Evolutionary conservation across 2,113 vertebrate species (phyloP).

Genomic region (Origma solitaria): DNA sequence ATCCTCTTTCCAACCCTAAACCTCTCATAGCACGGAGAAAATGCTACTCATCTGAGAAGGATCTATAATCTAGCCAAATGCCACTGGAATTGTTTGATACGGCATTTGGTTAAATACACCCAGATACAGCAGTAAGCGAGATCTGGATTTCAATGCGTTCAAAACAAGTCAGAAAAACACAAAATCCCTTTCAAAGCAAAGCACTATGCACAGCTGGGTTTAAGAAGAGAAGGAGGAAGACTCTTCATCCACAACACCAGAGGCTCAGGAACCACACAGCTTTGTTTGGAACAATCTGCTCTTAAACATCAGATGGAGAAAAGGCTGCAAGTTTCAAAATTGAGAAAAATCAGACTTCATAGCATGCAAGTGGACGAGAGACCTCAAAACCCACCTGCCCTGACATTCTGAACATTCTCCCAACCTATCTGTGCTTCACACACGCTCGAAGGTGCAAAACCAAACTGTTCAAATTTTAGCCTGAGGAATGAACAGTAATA

Average conservation of each 20-base stretch:
- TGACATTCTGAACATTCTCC: background rate
- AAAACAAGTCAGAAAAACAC: background rate
- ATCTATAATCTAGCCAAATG: background rate
- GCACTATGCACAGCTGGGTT: background rate
- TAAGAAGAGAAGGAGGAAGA: background rate
- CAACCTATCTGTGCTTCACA: background rate
- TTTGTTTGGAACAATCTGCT: background rate
- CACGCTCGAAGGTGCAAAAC: background rate
- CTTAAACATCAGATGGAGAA: background rate
- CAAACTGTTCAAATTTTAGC: background rate
- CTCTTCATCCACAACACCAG: background rate
- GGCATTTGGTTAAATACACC: background rate
- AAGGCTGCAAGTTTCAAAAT: background rate
- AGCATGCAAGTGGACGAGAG: background rate
- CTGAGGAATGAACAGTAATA: background rate
- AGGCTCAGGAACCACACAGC: background rate
- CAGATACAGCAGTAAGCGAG: rapidly evolving
- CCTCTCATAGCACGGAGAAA: background rate
- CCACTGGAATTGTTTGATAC: background rate
- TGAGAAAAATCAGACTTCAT: background rate
- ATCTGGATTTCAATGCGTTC: background rate
- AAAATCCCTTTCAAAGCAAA: background rate
- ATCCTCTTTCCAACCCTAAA: background rate
- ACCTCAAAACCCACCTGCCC: background rate
- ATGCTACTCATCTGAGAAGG: background rate